A percentile compares a stretch with the other conserved stretches of the same genome.
These are phyloP conservation scores for Eupithecia inturbata DNA, from an alignment of 2,888 invertebrate species.

Conservation along the genomic window DNA sequence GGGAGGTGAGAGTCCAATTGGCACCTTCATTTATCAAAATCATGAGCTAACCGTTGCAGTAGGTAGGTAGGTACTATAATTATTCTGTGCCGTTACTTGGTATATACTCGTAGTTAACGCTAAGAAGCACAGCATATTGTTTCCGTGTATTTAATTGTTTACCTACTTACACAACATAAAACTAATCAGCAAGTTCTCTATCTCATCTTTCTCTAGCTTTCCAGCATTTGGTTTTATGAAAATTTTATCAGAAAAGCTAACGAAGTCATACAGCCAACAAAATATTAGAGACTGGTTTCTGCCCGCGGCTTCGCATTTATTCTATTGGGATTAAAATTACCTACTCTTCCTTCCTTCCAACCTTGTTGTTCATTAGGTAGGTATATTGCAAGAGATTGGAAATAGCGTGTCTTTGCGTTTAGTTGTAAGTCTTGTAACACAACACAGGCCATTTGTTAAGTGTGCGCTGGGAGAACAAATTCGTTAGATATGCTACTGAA, in stretches of 20 bases:
- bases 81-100: background rate
- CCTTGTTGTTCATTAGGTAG: no score
- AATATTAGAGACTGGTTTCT: no score
- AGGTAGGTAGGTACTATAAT: background rate
- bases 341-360: no score
- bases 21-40: background rate
- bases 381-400: no score
- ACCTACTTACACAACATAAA: slow-evolving; percentile 2
- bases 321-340: no score
- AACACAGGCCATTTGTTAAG: no score
- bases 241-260: background rate
- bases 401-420: no score
- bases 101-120: background rate
- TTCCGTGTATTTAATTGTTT: slow-evolving; percentile 1
- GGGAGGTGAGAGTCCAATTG: background rate
- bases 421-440: no score
- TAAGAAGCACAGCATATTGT: background rate
- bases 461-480: no score
- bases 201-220: background rate
- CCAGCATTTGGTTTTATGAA: background rate
- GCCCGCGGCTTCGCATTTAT: no score
- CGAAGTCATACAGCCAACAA: no score
- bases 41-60: background rate
- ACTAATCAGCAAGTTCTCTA: background rate
- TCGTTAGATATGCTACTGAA: no score